Base-by-base conservation (phyloP, 92 coral and sea anemone species). In the Porites evermanni region DNA sequence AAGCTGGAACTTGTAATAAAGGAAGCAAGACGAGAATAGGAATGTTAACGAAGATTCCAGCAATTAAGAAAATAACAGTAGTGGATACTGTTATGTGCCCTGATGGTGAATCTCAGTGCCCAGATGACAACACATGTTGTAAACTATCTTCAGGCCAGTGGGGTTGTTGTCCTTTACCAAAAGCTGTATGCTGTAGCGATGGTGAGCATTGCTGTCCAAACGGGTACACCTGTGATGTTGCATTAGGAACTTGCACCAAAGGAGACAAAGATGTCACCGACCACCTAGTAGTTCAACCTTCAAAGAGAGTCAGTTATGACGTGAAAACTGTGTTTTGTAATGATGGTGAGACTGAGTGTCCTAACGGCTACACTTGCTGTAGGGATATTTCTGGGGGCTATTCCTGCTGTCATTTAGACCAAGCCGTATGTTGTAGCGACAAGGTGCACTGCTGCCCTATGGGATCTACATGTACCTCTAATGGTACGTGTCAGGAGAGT, bases 81-180 rank as follows among this genome's bases (percentile, higher is more conserved):
- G 84, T 44, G 50, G 17, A 23, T 9, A 64, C 1, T 59, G 89
- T 89, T 4, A 19, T 93, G 54, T 93, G 96, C 17, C 94, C 94
- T 0, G 96, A 21, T 67, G 92, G 84, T 0, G 1, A 72, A 47
- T 67, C 92, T 0, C 19, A 93, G 17, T 93, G 96, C 54, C 96
- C 94, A 64, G 23, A 73, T 79, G 94, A 90, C 13, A 94, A 82
- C 61, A 91, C 97, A 1, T 94, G 94, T 77, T 94, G 97, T 38
- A 86, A 89, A 71, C 88, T 90, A 66, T 60, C 86, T 1, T 83
- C 93, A 17, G 97, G 95, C 17, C 63, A 72, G 26, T 91, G 82
- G 47, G 97, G 95, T 38, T 90, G 95, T 56, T 93, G 95, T 89
- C 95, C 95, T 10, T 77, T 86, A 50, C 91, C 91, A 59, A 74